phyloP scores from a whole-genome alignment of 2,888 invertebrate species.

The Sialis lutaria region DNA sequence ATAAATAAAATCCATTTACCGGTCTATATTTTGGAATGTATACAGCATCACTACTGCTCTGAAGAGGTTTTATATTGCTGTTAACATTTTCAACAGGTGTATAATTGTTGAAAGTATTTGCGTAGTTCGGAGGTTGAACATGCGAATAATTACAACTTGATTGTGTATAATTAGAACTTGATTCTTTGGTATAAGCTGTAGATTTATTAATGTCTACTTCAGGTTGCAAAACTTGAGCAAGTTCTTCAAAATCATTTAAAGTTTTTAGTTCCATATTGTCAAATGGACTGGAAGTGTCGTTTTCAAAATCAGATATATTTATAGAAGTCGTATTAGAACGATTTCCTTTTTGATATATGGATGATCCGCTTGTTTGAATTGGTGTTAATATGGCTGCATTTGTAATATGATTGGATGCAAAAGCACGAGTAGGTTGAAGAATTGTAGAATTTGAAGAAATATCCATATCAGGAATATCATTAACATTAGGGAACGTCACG shows the following conservation, averaged over 20 bases:
- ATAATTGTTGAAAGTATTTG: not conserved
- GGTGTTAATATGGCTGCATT: conserved; percentile 26
- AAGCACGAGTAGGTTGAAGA: conserved; percentile 18
- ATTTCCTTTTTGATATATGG: conserved; percentile 19
- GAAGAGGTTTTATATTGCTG: not conserved
- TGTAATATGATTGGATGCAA: conserved; percentile 15
- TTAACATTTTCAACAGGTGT: not conserved
- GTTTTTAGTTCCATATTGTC: conserved; percentile 85
- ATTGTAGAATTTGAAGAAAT: conserved; percentile 9
- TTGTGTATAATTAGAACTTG: not conserved
- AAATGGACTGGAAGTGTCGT: conserved; percentile 82
- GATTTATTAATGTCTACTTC: conserved; percentile 5
- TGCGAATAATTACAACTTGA: not conserved
- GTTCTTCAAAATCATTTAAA: conserved; percentile 79
- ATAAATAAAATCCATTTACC: no score
- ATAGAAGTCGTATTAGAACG: conserved; percentile 19
- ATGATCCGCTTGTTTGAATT: conserved; percentile 22
- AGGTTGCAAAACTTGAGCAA: conserved; percentile 57
- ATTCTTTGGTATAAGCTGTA: no score
- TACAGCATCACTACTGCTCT: not conserved
- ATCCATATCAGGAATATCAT: conserved; percentile 4
- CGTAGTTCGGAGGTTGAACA: not conserved
- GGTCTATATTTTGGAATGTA: not conserved
- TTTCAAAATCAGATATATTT: conserved; percentile 70
- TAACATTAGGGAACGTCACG: conserved; percentile 1